Percentiles rank a stretch among this genome's conserved stretches.
These are phyloP conservation scores for Globodera rostochiensis DNA, from an alignment of 1,140 invertebrate species.

Conservation along the genomic window DNA sequence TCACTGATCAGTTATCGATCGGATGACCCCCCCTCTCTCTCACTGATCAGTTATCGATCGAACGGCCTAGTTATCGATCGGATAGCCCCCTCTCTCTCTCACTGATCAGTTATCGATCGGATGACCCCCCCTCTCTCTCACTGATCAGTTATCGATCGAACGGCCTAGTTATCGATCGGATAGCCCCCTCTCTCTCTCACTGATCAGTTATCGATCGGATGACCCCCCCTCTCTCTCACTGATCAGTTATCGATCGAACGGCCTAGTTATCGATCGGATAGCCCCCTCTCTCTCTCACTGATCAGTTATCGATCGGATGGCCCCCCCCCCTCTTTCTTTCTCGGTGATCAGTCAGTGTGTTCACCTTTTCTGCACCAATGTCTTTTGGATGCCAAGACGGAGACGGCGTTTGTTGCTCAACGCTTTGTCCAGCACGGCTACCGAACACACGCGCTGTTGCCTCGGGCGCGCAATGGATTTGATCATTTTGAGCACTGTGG, in stretches of 20 bases:
- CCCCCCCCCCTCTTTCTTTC: neutral
- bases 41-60: too few species aligned
- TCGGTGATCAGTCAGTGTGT: neutral
- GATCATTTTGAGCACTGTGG: slow-evolving; percentile 22
- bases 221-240: neutral
- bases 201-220: slow-evolving; percentile 8
- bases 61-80: too few species aligned
- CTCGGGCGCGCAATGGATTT: slow-evolving; percentile 38
- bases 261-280: too few species aligned
- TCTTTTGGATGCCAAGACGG: slow-evolving; percentile 39
- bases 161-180: too few species aligned
- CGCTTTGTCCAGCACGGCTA: slow-evolving; percentile 34
- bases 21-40: neutral
- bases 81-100: too few species aligned
- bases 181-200: too few species aligned
- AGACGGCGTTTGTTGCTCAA: slow-evolving; percentile 41
- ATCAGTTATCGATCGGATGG: slow-evolving; percentile 4
- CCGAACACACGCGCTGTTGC: slow-evolving; percentile 31
- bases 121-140: neutral
- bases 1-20: slow-evolving; percentile 7
- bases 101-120: slow-evolving; percentile 7
- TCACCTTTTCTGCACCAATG: slow-evolving; percentile 34
- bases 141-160: too few species aligned
- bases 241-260: too few species aligned
- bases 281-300: too few species aligned